phyloP scores from a whole-genome alignment of 2,797 vertebrate species.

The Chloroceryle inda region DNA sequence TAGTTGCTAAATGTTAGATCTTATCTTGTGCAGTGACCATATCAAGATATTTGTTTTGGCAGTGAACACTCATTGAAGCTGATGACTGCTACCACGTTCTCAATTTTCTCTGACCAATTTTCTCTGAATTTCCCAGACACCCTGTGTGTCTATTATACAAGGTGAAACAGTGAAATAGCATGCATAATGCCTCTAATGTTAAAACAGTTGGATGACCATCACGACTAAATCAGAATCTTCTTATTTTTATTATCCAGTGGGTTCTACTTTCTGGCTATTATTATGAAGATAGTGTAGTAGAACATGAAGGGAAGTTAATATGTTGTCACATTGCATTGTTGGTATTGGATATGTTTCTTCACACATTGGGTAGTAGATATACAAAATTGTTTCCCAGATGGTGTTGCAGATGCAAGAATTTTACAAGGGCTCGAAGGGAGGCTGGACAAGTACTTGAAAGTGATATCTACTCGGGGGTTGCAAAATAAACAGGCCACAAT shows the following conservation, averaged over 20 bases:
- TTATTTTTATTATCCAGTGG: background rate
- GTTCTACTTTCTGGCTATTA: background rate
- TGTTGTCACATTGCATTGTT: background rate
- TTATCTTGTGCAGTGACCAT: background rate
- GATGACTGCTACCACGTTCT: background rate
- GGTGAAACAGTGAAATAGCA: background rate
- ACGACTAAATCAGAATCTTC: background rate
- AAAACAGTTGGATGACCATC: background rate
- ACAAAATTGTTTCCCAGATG: slow-evolving; percentile 10
- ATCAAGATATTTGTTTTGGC: background rate
- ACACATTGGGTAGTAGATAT: background rate
- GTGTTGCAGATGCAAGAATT: slow-evolving; percentile 44
- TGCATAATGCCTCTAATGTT: background rate
- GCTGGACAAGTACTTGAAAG: slow-evolving; percentile 35
- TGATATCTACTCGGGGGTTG: background rate
- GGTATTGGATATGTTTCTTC: slow-evolving; percentile 15
- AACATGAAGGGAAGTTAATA: background rate
- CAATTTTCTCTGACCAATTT: background rate
- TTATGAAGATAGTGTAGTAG: background rate
- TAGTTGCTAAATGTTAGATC: background rate
- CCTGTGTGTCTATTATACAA: background rate
- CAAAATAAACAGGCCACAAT: background rate
- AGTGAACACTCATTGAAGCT: background rate
- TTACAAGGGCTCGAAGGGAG: background rate
- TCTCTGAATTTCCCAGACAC: background rate